Percentiles rank a stretch among this genome's conserved stretches.
Conservation (phyloP, 2,888 invertebrate genomes). For the Tachina grossa region DNA sequence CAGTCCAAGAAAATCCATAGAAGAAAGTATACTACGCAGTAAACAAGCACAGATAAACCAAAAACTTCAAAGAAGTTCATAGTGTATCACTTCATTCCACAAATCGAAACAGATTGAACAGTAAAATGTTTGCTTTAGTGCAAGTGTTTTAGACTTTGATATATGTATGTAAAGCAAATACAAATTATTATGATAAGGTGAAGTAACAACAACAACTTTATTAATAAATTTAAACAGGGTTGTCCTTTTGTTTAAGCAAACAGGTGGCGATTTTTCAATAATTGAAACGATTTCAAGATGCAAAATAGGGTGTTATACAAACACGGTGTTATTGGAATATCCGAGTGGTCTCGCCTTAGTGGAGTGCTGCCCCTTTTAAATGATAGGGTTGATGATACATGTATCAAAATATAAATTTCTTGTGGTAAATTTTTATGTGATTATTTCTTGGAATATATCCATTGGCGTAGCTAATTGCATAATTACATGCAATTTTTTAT, state of each 20-base stretch:
- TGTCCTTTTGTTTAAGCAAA: not conserved
- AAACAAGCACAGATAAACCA: slow-evolving; percentile 80
- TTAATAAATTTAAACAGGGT: not conserved
- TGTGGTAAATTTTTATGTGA: too few relatives aligned
- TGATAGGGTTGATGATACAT: too few relatives aligned
- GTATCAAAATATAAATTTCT: too few relatives aligned
- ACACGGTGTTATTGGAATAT: not conserved
- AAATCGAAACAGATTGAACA: not conserved
- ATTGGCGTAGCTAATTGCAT: too few relatives aligned
- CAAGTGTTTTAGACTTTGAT: not conserved
- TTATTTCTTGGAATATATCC: too few relatives aligned
- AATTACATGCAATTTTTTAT: too few relatives aligned
- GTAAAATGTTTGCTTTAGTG: not conserved
- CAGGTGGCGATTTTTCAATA: too few relatives aligned
- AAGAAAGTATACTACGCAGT: slow-evolving; percentile 84
- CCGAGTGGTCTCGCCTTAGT: too few relatives aligned
- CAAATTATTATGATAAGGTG: not conserved
- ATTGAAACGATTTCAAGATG: too few relatives aligned
- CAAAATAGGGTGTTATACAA: not conserved
- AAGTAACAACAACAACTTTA: not conserved
- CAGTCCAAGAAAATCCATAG: slow-evolving; percentile 85
- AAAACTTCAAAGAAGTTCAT: slow-evolving; percentile 81
- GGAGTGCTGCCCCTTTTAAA: too few relatives aligned
- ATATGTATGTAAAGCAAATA: slow-evolving; percentile 8
- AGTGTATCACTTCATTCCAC: not conserved